Percentiles rank a stretch among this genome's conserved stretches.
These are phyloP conservation scores for Takifugu bimaculatus DNA, from an alignment of 2,113 vertebrate genomes.

Conservation along the genomic window DNA sequence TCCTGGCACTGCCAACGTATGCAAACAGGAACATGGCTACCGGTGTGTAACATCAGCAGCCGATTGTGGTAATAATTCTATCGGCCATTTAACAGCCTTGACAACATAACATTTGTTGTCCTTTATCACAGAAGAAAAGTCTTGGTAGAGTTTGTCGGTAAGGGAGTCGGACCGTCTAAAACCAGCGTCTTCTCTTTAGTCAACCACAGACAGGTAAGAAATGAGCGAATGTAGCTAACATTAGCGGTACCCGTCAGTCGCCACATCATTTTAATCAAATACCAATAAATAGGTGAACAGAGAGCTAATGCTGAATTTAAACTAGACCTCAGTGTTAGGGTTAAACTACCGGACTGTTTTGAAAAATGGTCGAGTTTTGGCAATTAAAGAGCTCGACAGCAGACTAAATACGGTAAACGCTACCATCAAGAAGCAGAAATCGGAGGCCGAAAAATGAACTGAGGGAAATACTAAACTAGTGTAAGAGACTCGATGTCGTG, in stretches of 20 bases:
- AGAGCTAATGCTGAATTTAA: not conserved
- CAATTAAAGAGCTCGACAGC: too few relatives aligned
- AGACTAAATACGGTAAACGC: too few relatives aligned
- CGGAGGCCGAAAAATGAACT: too few relatives aligned
- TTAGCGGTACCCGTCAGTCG: constrained; percentile 3
- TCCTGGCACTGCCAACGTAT: constrained; percentile 72
- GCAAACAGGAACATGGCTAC: constrained; percentile 73
- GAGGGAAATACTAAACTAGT: too few relatives aligned
- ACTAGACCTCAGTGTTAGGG: too few relatives aligned
- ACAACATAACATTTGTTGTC: not conserved
- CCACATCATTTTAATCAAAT: not conserved
- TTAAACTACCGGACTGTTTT: too few relatives aligned
- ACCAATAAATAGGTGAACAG: too few relatives aligned
- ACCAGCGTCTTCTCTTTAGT: constrained; percentile 12
- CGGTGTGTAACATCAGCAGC: constrained; percentile 48
- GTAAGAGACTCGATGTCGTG: too few relatives aligned
- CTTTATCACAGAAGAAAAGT: constrained; percentile 7
- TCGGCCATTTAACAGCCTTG: constrained; percentile 16
- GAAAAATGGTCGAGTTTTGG: too few relatives aligned
- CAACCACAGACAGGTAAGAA: constrained; percentile 54
- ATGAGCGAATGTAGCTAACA: constrained; percentile 25
- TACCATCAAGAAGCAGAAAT: too few relatives aligned
- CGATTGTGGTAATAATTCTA: not conserved
- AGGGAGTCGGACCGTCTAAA: constrained; percentile 17
- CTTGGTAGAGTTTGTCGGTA: not conserved